These are phyloP conservation scores for Ploceus nigricollis DNA, from an alignment of 2,113 vertebrate species.

Conservation along the genomic window DNA sequence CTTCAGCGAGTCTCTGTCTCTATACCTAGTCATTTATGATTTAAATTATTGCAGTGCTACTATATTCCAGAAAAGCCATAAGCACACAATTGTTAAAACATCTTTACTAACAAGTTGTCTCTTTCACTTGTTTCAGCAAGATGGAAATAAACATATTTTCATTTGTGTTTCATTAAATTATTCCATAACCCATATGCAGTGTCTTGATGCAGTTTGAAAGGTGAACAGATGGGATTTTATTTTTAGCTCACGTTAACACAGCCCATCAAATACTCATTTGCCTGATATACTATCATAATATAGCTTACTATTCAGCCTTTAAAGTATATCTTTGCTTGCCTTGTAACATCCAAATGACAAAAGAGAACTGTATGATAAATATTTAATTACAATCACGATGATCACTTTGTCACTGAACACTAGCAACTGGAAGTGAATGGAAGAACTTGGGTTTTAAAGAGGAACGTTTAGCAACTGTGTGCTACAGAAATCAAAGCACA, in stretches of 20 bases:
- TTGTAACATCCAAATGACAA: conserved; percentile 58
- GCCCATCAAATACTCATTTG: conserved; percentile 71
- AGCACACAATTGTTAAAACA: conserved; percentile 38
- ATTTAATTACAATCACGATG: conserved; percentile 55
- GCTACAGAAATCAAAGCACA: not conserved
- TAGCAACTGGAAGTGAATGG: conserved; percentile 10
- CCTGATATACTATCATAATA: conserved; percentile 68
- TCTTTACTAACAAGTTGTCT: conserved; percentile 51
- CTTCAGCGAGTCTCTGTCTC: not conserved
- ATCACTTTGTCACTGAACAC: conserved; percentile 10
- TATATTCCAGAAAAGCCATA: not conserved
- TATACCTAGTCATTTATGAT: not conserved
- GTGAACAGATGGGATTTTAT: conserved; percentile 80
- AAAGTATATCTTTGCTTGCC: conserved; percentile 49
- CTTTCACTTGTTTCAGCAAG: conserved; percentile 27
- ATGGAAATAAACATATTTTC: conserved; percentile 65
- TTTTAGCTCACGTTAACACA: conserved; percentile 76
- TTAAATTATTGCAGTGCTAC: not conserved
- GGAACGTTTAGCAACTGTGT: not conserved
- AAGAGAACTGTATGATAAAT: conserved; percentile 52
- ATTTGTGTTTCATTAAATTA: conserved; percentile 68
- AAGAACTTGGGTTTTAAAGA: not conserved
- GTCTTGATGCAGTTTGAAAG: conserved; percentile 68
- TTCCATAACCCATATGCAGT: conserved; percentile 44
- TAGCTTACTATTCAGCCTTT: conserved; percentile 61